These are phyloP conservation scores for Tachypleus tridentatus DNA, from an alignment of 1,140 invertebrate species.

Conservation along the genomic window DNA sequence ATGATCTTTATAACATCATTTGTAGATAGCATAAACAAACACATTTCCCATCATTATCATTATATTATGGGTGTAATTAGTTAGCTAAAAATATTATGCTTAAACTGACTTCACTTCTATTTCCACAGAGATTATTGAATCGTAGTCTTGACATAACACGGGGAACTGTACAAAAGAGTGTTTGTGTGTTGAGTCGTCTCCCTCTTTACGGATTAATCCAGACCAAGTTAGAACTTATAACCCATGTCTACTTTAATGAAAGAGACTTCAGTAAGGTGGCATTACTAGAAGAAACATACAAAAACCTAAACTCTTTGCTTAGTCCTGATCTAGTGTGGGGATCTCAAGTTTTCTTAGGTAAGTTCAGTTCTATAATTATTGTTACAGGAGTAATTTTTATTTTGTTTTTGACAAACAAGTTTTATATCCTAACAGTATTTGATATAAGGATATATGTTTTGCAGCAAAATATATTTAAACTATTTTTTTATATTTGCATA, in stretches of 20 bases:
- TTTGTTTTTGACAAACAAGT: slow-evolving; percentile 6
- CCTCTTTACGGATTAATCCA: slow-evolving; percentile 86
- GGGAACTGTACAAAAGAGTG: slow-evolving; percentile 86
- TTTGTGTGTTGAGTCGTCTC: slow-evolving; percentile 74
- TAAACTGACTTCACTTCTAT: not conserved
- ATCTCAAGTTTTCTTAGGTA: slow-evolving; percentile 68
- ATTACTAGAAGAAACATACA: slow-evolving; percentile 81
- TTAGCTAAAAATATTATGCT: not conserved
- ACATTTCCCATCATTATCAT: too few relatives aligned
- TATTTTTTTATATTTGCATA: too few relatives aligned
- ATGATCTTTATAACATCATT: too few relatives aligned
- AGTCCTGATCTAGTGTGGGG: slow-evolving; percentile 47
- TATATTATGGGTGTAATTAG: too few relatives aligned
- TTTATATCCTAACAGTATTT: slow-evolving; percentile 6
- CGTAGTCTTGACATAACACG: slow-evolving; percentile 94
- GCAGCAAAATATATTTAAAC: too few relatives aligned
- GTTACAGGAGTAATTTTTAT: slow-evolving; percentile 5
- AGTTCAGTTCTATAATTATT: slow-evolving; percentile 23
- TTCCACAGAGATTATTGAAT: slow-evolving; percentile 69
- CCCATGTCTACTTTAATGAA: slow-evolving; percentile 92
- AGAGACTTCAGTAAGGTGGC: slow-evolving; percentile 56
- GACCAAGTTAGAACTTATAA: slow-evolving; percentile 88
- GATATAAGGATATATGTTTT: not conserved
- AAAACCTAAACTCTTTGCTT: slow-evolving; percentile 79
- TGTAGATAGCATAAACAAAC: too few relatives aligned